Percentiles rank a stretch among this genome's conserved stretches.
phyloP scores from a whole-genome alignment of 2,888 invertebrate species.

The Andrena haemorrhoa region DNA sequence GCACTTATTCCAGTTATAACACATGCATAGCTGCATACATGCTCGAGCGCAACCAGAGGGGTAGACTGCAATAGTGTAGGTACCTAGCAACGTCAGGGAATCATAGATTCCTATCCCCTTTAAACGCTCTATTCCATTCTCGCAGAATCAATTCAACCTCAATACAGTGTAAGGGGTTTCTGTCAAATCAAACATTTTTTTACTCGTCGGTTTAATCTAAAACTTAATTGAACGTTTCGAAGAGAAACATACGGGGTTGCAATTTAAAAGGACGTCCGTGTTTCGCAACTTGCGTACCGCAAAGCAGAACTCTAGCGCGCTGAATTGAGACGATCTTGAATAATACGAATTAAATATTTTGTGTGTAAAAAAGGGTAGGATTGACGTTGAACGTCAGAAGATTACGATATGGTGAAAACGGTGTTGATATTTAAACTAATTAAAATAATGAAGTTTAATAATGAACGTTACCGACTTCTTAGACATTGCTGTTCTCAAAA shows the following conservation, averaged over 20 bases:
- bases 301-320: not conserved
- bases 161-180: not conserved
- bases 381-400: too few species aligned
- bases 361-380: too few species aligned
- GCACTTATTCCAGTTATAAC: constrained; percentile 18
- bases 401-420: too few species aligned
- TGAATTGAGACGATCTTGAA: too few species aligned
- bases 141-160: not conserved
- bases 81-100: not conserved
- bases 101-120: not conserved
- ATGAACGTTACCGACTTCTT: too few species aligned
- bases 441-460: too few species aligned
- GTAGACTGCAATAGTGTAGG: not conserved
- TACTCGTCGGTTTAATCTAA: constrained; percentile 11
- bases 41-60: not conserved
- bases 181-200: not conserved
- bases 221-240: constrained; percentile 18
- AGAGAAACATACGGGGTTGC: not conserved
- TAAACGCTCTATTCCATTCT: not conserved
- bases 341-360: too few species aligned
- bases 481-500: too few species aligned
- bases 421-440: too few species aligned
- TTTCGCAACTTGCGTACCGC: not conserved
- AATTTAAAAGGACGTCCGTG: not conserved
- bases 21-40: not conserved